A percentile compares a stretch with the other conserved stretches of the same genome.
Conservation (phyloP, 2,113 vertebrate species). For the Ophthalmotilapia sp. region DNA sequence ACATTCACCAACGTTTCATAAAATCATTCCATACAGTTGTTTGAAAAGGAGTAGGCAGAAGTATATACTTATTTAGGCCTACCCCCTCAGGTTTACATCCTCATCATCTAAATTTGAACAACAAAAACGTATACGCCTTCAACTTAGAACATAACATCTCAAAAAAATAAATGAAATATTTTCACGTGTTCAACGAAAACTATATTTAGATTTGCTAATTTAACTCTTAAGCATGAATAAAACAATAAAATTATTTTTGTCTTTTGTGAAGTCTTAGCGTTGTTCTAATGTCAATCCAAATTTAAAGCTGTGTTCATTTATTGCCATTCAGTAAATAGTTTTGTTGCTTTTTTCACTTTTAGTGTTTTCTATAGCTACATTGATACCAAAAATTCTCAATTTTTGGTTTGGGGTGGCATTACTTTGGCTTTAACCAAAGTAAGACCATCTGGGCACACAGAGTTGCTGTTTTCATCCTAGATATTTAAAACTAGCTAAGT, state of each 20-base stretch:
- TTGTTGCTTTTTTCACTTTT: neutral
- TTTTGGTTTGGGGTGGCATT: neutral
- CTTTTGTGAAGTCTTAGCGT: neutral
- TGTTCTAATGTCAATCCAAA: accelerated
- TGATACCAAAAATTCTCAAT: accelerated
- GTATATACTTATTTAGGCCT: too few species aligned
- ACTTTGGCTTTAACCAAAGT: neutral
- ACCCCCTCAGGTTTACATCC: too few species aligned
- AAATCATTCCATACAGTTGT: too few species aligned
- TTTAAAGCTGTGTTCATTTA: neutral
- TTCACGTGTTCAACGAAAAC: too few species aligned
- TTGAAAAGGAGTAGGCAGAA: too few species aligned
- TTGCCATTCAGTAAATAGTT: neutral
- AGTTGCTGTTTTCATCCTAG: neutral
- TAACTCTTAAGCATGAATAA: neutral
- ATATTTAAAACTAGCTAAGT: neutral
- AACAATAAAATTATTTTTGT: neutral
- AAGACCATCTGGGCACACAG: neutral
- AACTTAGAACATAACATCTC: too few species aligned
- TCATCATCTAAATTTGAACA: too few species aligned
- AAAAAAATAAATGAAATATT: too few species aligned
- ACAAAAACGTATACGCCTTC: too few species aligned
- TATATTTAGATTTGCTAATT: too few species aligned
- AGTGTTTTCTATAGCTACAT: neutral
- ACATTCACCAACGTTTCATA: too few species aligned